A percentile compares a stretch with the other conserved stretches of the same genome.
phyloP scores from a whole-genome alignment of 2,888 invertebrate species.

The Coremacera marginata region DNA sequence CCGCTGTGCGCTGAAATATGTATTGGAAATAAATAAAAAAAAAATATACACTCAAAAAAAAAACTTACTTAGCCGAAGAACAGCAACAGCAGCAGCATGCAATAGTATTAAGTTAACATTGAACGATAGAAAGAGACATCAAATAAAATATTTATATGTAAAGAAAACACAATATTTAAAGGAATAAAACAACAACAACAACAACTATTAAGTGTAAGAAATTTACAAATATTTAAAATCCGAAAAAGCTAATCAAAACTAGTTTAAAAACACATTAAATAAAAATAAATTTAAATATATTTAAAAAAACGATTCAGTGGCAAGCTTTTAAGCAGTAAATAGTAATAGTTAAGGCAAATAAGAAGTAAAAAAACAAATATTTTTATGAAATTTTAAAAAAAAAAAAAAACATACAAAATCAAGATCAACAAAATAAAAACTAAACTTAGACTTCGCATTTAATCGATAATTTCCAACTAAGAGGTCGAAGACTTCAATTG shows the following conservation, averaged over 20 bases:
- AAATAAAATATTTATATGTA: slow-evolving; percentile 28
- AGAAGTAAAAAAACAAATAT: slow-evolving; percentile 11
- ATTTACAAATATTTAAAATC: slow-evolving; percentile 38
- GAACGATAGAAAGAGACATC: slow-evolving; percentile 44
- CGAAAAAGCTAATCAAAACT: slow-evolving; percentile 13
- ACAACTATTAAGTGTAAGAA: slow-evolving; percentile 44
- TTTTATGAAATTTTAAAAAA: slow-evolving; percentile 28
- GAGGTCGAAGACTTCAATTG: slow-evolving; percentile 38
- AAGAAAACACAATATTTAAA: slow-evolving; percentile 12
- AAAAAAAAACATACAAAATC: background rate
- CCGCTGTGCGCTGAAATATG: slow-evolving; percentile 3
- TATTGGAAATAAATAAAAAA: background rate
- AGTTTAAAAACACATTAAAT: slow-evolving; percentile 11
- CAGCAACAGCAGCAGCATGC: slow-evolving; percentile 32
- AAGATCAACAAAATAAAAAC: background rate
- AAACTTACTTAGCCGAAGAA: slow-evolving; percentile 27
- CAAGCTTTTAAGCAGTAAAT: slow-evolving; percentile 35
- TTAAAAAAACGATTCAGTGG: background rate
- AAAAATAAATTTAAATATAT: background rate
- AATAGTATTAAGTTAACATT: slow-evolving; percentile 56
- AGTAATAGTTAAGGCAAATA: slow-evolving; percentile 24
- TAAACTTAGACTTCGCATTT: too few relatives aligned
- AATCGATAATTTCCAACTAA: background rate
- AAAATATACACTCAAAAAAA: slow-evolving; percentile 20
- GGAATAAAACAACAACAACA: slow-evolving; percentile 32